Evolutionary conservation across 2,888 invertebrate genomes (phyloP), one percentile per base, ranked within the genome.

Genomic region (Callosobruchus maculatus): DNA sequence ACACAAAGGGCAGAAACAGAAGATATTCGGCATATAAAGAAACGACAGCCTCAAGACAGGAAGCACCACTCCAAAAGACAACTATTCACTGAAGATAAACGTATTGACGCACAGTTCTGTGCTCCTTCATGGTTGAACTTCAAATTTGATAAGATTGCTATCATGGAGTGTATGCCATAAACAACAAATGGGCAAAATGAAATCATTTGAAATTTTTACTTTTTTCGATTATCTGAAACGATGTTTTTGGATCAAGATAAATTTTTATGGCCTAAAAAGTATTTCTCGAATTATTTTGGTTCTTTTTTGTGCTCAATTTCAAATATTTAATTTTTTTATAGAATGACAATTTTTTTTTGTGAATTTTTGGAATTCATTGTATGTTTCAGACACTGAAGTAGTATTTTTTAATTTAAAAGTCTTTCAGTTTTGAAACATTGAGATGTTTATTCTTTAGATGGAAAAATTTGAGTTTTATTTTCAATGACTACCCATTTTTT

Each of bases 121-220:
- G 91, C 92, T 13, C 90, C 91, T 0, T 90, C 91, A 2, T 92
- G 92, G 92, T 87, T 90, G 5, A 90, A 92, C 85, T 92, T 92
- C 82, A 92, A 90, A 84, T 92, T 92, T 81, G 90, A 92, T 81
- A 88, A 86, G 77, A 88, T 88, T 75, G 91, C 91, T 20, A 90
- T 92, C 75, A 83, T 89, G 83, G 87, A 88, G 75, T 88, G 88
- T 77, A 85, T 88, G 82, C 85, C 86, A 7, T 87, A 18, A 49
- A 49, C 49, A 18, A 49, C n/a, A n/a, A 49, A 49, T 1, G 13
- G 49, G 49, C 49, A 49, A 13, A 49, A 3, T 13, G 4, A 18
- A 49, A 49, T 1, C 18, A 49, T 49, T 18, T 13, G 49, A 18
- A 3, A 49, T 49, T 49, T 49, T 49, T 49, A 49, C 49, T 49